Percentiles rank a stretch among this genome's conserved stretches.
These are phyloP conservation scores for Phodopus roborovskii DNA, from an alignment of 2,113 vertebrate species.

Conservation along the genomic window DNA sequence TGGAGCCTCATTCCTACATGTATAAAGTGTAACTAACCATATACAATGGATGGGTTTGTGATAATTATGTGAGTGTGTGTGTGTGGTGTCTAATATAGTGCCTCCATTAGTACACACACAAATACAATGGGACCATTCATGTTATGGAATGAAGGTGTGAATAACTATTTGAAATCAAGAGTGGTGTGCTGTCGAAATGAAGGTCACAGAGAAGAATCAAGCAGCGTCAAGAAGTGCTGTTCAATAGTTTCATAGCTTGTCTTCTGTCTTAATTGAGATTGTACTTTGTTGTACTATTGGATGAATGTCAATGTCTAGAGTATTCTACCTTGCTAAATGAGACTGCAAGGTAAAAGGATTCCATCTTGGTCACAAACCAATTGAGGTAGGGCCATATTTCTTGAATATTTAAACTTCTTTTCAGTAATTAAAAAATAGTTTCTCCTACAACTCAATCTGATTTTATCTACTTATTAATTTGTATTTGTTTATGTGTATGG, in stretches of 20 bases:
- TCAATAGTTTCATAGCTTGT: background rate
- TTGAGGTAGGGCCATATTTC: background rate
- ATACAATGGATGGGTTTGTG: background rate
- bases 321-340: slow-evolving; percentile 32
- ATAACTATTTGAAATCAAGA: background rate
- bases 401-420: background rate
- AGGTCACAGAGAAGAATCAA: background rate
- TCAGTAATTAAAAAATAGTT: background rate
- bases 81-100: background rate
- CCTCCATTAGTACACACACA: background rate
- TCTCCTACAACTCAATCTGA: background rate
- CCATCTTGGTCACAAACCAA: background rate
- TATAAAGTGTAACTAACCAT: slow-evolving; percentile 28
- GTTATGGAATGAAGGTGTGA: background rate
- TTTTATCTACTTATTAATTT: background rate
- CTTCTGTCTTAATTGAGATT: slow-evolving; percentile 21
- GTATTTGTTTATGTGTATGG: background rate
- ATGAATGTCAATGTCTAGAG: background rate
- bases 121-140: background rate
- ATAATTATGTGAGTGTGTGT: background rate
- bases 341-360: background rate
- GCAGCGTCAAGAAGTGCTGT: background rate
- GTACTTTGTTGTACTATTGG: slow-evolving; percentile 7
- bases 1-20: background rate
- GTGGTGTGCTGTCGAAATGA: background rate